Base-by-base conservation (phyloP, 2,888 invertebrate genomes). In the Calameuta filiformis region DNA sequence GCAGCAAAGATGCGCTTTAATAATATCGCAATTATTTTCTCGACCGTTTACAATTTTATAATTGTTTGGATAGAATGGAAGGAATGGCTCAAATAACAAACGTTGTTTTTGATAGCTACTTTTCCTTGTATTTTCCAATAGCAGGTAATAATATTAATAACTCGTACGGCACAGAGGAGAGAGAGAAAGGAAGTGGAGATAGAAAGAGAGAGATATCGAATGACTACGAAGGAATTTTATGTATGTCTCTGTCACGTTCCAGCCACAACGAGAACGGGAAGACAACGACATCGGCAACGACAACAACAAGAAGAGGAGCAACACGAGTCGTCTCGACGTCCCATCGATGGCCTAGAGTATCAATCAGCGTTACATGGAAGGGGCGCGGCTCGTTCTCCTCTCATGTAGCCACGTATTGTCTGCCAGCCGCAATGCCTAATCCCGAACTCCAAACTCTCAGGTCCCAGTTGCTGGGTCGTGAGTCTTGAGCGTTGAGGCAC, bases 281-380 rank as follows among this genome's bases (percentile, higher is more conserved):
- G 34, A 71, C 74, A 74, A 77, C 77, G 56, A 56, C 56, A 56
- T 23, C 23, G 34, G 30, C 74, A 74, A 77, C 77, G 56, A 56
- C 56, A 56, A 56, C 23, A 56, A 56, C 56, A 56, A 56, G 56
- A 56, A 56, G 56, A 56, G 56, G 56, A 23, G 56, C 23, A 56
- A 56, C 56, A 56, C 56, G 56, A 56, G 56, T 77, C 73, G 73
- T 68, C 68, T 74, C 77, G 74, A 77, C 73, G 77, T 56, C 56
- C 56, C 56, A 56, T 56, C 56, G 56, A 56, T 56, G 84, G 83
- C 84, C 84, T 82, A 83, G 88, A 87, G 86, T 87, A 88, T 88
- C 88, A 88, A 87, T 88, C 87, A 88, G 87, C 76, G 86, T 84
- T 88, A 88, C 88, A 88, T 84, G 88, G 87, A 88, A 88, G 88